These are phyloP conservation scores for Stenodera caucasica DNA, from an alignment of 2,888 invertebrate species.

Conservation along the genomic window DNA sequence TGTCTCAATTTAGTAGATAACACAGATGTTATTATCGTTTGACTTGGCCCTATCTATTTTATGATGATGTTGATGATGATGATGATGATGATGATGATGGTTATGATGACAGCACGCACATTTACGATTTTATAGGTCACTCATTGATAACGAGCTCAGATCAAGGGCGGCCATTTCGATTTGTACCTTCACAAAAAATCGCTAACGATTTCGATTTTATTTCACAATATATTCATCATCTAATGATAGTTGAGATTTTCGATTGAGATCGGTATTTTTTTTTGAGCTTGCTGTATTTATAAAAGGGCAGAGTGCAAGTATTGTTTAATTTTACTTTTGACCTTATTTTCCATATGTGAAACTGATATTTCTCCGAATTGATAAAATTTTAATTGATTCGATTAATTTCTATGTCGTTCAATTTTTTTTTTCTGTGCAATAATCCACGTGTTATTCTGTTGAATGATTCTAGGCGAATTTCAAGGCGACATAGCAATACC, in stretches of 20 bases:
- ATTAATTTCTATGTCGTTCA: not conserved
- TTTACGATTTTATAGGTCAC: slow-evolving; percentile 20
- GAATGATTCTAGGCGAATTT: slow-evolving; percentile 67
- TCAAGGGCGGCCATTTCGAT: slow-evolving; percentile 24
- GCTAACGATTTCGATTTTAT: too few relatives aligned
- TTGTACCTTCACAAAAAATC: slow-evolving; percentile 12
- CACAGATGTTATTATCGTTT: slow-evolving; percentile 27
- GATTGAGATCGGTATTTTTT: too few relatives aligned
- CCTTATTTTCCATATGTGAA: slow-evolving; percentile 14
- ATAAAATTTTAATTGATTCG: slow-evolving; percentile 18
- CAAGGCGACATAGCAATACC: slow-evolving; percentile 84
- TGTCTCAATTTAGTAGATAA: slow-evolving; percentile 26
- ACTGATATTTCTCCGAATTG: slow-evolving; percentile 16
- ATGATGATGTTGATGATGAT: not conserved
- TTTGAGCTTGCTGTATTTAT: not conserved
- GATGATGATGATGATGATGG: slow-evolving; percentile 3
- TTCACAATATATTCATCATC: too few relatives aligned
- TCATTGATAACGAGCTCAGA: slow-evolving; percentile 17
- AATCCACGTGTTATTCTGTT: not conserved
- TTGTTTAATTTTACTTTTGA: slow-evolving; percentile 12
- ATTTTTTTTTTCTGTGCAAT: too few relatives aligned
- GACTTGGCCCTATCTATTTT: not conserved
- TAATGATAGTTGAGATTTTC: too few relatives aligned
- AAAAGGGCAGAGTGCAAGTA: slow-evolving; percentile 2
- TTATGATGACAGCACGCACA: slow-evolving; percentile 27